Percentiles rank a stretch among this genome's conserved stretches.
Conservation (phyloP, 1,140 invertebrate species). For the Drosophila athabasca region DNA sequence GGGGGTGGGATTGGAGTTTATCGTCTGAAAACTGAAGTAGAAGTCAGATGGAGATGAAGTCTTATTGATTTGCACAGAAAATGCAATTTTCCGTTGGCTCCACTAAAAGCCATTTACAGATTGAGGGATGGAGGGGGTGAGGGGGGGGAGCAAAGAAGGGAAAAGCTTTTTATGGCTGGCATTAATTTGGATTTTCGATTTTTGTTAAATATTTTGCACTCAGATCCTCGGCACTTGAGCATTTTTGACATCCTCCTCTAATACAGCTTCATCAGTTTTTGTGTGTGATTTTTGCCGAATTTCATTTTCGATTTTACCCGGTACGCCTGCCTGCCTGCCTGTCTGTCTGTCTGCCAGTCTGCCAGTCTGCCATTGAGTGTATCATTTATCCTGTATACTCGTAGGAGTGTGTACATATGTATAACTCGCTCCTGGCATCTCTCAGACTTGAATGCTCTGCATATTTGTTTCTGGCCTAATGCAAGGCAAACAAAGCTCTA, state of each 20-base stretch:
- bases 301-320: conserved; percentile 26
- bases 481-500: conserved; percentile 74
- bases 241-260: conserved; percentile 22
- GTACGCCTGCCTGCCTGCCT: neutral
- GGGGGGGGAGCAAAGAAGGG: neutral
- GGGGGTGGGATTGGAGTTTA: neutral
- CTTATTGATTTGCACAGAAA: conserved; percentile 47
- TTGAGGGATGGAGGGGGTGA: neutral
- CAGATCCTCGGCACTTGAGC: conserved; percentile 9
- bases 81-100: conserved; percentile 41
- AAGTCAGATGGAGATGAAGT: conserved; percentile 35
- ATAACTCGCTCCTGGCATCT: neutral
- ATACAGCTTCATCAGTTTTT: conserved; percentile 19
- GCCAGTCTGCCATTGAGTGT: no score
- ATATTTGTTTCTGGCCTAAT: conserved; percentile 73
- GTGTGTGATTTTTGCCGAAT: conserved; percentile 24
- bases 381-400: neutral
- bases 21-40: conserved; percentile 24
- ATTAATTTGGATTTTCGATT: conserved; percentile 51
- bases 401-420: neutral
- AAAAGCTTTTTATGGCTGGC: conserved; percentile 49
- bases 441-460: conserved; percentile 30
- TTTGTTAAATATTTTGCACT: conserved; percentile 38
- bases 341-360: neutral
- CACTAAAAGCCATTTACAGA: conserved; percentile 33